Conservation (phyloP, 2,113 vertebrate species). For the Octodon degus region DNA sequence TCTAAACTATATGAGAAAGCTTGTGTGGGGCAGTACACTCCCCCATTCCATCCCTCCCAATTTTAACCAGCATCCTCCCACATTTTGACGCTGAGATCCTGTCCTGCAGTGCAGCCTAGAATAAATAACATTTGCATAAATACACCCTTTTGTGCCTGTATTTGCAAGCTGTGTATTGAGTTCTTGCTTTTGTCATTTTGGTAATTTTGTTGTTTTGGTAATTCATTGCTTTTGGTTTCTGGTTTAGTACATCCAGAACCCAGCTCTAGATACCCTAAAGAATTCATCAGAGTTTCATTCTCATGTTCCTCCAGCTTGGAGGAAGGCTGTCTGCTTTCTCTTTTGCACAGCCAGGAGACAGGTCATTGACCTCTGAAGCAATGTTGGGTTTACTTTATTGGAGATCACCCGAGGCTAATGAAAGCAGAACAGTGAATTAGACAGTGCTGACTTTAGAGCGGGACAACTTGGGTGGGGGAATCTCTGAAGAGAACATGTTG, state of each 20-base stretch:
- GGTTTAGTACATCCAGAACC: background rate
- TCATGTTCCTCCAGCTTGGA: constrained; percentile 35
- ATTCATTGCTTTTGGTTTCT: constrained; percentile 38
- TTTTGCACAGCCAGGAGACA: constrained; percentile 4
- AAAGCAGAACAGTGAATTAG: constrained; percentile 67
- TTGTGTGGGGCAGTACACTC: background rate
- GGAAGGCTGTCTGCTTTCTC: constrained; percentile 66
- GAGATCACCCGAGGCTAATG: constrained; percentile 56
- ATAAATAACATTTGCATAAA: background rate
- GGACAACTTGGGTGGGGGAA: constrained; percentile 63
- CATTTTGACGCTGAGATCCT: constrained; percentile 48
- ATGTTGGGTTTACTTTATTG: constrained; percentile 49
- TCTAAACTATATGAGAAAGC: background rate
- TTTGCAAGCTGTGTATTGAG: background rate
- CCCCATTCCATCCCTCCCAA: background rate
- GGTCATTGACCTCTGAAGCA: constrained; percentile 5
- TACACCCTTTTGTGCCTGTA: background rate
- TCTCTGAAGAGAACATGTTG: constrained; percentile 69
- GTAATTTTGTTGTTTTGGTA: background rate
- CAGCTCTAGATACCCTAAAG: constrained; percentile 56
- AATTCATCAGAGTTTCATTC: background rate
- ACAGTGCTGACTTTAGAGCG: constrained; percentile 58
- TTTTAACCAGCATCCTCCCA: background rate
- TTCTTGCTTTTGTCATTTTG: background rate
- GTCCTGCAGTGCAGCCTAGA: background rate